Evolutionary conservation across 2,797 vertebrate genomes (phyloP), one percentile per base, ranked within the genome.

Genomic region (Gallinago nigripennis): DNA sequence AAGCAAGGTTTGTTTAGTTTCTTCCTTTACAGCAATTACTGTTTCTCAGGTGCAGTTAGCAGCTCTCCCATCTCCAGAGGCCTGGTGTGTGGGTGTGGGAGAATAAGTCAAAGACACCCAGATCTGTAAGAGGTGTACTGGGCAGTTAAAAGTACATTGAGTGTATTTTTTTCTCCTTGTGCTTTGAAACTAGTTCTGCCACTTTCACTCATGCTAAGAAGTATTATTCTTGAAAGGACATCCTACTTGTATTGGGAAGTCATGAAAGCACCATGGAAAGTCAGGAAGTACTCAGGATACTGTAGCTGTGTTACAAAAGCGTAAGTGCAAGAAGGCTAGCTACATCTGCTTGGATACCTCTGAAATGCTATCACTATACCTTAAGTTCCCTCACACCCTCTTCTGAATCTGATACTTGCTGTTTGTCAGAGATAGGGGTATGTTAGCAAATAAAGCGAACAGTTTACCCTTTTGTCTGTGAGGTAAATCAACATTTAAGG

Each of bases 21-120:
- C 45, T 71, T 64, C 53, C 54, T 89, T 71, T 43, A 20, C 15
- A 61, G 53, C 35, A 75, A 33, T 31, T 73, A 48, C 43, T 78
- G 25, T 56, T 86, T 94, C 73, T 86, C 63, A 56, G 86, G 39
- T 72, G 82, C 61, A 72, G 18, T 83, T 94, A 92, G 48, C 70
- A 83, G 17, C 51, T 88, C 31, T 72, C 48, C 63, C 33, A 2
- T 81, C 57, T 96, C 85, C 70, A 91, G 66, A 89, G 69, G 56
- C 63, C 69, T 79, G 39, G 8, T 6, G 2, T 63, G 83, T 90
- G 90, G 85, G 90, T 91, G 85, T 95, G 93, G 86, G 73, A 94
- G 88, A 92, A 76, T 48, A 92, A 95, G 94, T 92, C 75, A 93
- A 82, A 95, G 75, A 19, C 88, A 86, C 24, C 41, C 37, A 3